phyloP scores from a whole-genome alignment of 2,113 vertebrate species.

The Sprattus sprattus region DNA sequence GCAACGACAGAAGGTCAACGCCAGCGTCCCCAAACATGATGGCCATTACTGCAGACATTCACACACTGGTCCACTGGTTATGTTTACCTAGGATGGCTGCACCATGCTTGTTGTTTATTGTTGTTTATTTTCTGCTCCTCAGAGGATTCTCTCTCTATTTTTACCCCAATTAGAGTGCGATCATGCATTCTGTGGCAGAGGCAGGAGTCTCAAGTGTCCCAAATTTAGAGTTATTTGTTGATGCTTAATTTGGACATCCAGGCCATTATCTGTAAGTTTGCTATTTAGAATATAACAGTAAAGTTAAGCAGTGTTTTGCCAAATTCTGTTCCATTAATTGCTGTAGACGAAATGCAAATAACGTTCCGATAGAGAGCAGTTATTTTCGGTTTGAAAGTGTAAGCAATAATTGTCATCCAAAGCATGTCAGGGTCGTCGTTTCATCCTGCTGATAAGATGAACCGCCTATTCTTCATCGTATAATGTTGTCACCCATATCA shows the following conservation, averaged over 20 bases:
- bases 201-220: not conserved
- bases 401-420: not conserved
- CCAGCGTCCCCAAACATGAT: too few species aligned
- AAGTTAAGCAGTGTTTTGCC: not conserved
- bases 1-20: not conserved
- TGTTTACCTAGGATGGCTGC: not conserved
- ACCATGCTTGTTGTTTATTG: not conserved
- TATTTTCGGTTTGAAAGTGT: not conserved
- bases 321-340: not conserved
- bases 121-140: not conserved
- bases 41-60: not conserved
- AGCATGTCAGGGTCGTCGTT: not conserved
- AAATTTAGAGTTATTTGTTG: constrained; percentile 12
- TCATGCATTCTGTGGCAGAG: not conserved
- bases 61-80: not conserved
- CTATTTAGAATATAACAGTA: not conserved
- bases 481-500: not conserved
- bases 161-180: not conserved
- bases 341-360: not conserved
- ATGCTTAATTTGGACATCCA: not conserved
- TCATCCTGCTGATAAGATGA: not conserved
- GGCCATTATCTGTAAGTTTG: not conserved
- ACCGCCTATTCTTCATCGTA: not conserved
- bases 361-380: not conserved
- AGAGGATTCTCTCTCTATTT: not conserved